Conservation (phyloP, 2,113 vertebrate species). For the Hymenochirus boettgeri region DNA sequence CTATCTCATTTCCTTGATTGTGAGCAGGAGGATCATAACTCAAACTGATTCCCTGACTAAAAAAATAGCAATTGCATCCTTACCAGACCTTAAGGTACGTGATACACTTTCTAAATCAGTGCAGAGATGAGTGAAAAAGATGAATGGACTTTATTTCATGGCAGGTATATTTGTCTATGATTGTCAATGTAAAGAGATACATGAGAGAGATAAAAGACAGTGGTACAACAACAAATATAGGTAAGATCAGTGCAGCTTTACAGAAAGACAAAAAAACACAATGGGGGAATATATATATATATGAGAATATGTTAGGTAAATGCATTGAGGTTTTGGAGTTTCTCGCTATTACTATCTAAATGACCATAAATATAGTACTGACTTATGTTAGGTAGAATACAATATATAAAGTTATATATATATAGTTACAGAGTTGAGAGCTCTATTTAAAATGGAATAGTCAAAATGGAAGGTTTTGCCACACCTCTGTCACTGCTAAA, state of each 20-base stretch:
- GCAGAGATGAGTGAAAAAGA: constrained; percentile 2
- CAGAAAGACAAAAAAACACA: not conserved
- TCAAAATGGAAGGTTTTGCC: no score
- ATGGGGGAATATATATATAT: no score
- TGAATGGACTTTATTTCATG: not conserved
- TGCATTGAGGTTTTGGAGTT: no score
- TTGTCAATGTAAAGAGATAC: not conserved
- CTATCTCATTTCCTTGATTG: constrained; percentile 12
- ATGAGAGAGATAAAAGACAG: not conserved
- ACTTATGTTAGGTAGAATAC: no score
- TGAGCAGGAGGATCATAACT: constrained; percentile 24
- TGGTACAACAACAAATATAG: not conserved
- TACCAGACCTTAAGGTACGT: constrained; percentile 13
- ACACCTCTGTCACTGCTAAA: no score
- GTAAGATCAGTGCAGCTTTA: not conserved
- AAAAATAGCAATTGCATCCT: constrained; percentile 25
- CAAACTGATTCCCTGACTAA: constrained; percentile 6
- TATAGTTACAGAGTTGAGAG: no score
- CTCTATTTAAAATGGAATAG: no score
- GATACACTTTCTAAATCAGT: constrained; percentile 23
- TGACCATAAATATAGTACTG: no score
- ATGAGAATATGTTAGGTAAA: no score
- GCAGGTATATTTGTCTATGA: constrained; percentile 19
- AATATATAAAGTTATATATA: no score
- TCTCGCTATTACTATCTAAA: no score